phyloP scores from a whole-genome alignment of 2,113 vertebrate genomes.

The Gymnobelideus leadbeateri region DNA sequence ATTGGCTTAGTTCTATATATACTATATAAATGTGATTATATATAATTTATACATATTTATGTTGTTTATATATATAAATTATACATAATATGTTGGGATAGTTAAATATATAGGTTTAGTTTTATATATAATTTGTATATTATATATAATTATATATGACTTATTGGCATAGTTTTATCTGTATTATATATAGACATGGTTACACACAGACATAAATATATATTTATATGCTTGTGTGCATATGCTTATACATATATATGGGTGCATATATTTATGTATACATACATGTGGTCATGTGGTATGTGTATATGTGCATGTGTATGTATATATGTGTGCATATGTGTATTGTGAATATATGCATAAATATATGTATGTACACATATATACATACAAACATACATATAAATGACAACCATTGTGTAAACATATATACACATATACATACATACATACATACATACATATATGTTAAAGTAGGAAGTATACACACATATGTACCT shows the following conservation, averaged over 20 bases:
- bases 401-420: not conserved
- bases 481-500: not conserved
- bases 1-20: not conserved
- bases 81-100: not conserved
- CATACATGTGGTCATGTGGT: too few species aligned
- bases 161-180: not conserved
- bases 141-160: not conserved
- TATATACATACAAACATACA: not conserved
- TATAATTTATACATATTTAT: not conserved
- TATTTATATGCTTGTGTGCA: too few species aligned
- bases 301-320: not conserved
- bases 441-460: not conserved
- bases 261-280: not conserved
- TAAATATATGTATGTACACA: not conserved
- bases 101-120: not conserved
- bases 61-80: not conserved
- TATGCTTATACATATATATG: too few species aligned
- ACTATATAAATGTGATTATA: not conserved
- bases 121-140: not conserved
- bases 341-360: too few species aligned
- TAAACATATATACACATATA: not conserved
- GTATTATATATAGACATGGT: not conserved
- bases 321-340: not conserved
- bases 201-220: not conserved
- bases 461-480: not conserved